Conservation (phyloP, 2,113 vertebrate species). For the Melanerpes aurifrons region DNA sequence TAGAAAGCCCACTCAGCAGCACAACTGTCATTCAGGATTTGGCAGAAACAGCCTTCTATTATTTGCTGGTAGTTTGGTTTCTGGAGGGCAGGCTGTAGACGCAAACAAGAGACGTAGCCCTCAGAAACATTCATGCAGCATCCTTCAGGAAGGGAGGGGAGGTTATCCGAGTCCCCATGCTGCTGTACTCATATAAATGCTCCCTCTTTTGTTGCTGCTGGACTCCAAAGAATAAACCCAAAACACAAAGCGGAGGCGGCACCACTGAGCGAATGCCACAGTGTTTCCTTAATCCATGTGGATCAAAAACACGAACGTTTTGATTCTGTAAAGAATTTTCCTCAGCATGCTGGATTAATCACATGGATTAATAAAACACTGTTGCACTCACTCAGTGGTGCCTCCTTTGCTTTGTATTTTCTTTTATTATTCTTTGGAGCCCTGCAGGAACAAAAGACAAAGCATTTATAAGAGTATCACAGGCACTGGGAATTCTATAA, state of each 20-base stretch:
- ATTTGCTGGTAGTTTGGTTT: constrained; percentile 50
- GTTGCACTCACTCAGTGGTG: constrained; percentile 66
- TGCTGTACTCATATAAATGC: constrained; percentile 70
- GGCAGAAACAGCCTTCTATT: constrained; percentile 41
- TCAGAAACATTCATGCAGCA: constrained; percentile 65
- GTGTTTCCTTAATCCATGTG: constrained; percentile 78
- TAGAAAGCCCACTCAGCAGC: not conserved
- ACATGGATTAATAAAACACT: constrained; percentile 79
- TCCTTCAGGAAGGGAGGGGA: constrained; percentile 42
- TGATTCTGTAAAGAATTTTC: constrained; percentile 76
- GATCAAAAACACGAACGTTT: constrained; percentile 74
- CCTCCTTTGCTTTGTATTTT: constrained; percentile 71
- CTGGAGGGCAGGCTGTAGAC: constrained; percentile 52
- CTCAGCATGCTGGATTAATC: constrained; percentile 81
- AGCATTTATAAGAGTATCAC: constrained; percentile 47
- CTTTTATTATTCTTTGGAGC: constrained; percentile 67
- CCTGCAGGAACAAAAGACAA: constrained; percentile 63
- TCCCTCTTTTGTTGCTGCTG: constrained; percentile 71
- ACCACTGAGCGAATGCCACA: constrained; percentile 69
- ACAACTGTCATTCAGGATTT: constrained; percentile 51
- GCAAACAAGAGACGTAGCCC: constrained; percentile 51
- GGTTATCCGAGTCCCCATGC: constrained; percentile 63
- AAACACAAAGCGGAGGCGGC: constrained; percentile 73
- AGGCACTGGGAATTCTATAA: constrained; percentile 43
- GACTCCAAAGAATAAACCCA: constrained; percentile 73